Evolutionary conservation across 2,113 vertebrate genomes (phyloP), one percentile per base, ranked within the genome.

Genomic region (Daphoenositta chrysoptera): DNA sequence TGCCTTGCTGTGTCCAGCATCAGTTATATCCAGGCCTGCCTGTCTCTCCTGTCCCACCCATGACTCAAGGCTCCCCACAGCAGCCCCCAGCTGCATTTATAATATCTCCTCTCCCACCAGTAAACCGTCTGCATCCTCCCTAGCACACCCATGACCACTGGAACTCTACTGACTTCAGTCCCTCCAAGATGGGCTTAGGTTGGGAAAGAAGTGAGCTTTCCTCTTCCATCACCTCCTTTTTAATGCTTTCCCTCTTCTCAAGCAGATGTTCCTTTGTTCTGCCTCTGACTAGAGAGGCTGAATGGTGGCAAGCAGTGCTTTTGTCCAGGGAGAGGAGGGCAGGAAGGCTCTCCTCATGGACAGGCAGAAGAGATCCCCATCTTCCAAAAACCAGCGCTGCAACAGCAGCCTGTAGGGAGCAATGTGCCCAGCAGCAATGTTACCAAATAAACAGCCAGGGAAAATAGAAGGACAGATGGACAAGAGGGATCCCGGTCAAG

Each of bases 11-110:
- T 54, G 21, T 65, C 71, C 72, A 72, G 39, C 40, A 61, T 31
- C 48, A 39, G 5, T 53, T 81, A 8, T 61, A n/a, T 31, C 40
- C 81, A 9, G n/a, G n/a, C 40, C 45, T 54, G 33, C 48, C 40
- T 28, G 9, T 51, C 50, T 65, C 11, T 26, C 26, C 39, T 28
- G 11, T 31, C 65, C 47, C 18, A 11, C 23, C 42, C 3, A 0
- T 0, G 0, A 9, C 7, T 11, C 83, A 47, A 14, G 13, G 56
- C 60, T 85, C 47, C 35, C 47, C 26, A 11, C 10, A 58, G 57
- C 53, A 56, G 54, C 27, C 12, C 21, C 9, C 3, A 6, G 5
- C 53, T 65, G 58, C 37, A 14, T 77, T 87, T 83, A 17, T 21
- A 76, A 45, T 13, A 18, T 15, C 37, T n/a, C 20, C 11, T 83